Evolutionary conservation across 2,797 vertebrate genomes (phyloP).

Genomic region (Pangasius djambal): DNA sequence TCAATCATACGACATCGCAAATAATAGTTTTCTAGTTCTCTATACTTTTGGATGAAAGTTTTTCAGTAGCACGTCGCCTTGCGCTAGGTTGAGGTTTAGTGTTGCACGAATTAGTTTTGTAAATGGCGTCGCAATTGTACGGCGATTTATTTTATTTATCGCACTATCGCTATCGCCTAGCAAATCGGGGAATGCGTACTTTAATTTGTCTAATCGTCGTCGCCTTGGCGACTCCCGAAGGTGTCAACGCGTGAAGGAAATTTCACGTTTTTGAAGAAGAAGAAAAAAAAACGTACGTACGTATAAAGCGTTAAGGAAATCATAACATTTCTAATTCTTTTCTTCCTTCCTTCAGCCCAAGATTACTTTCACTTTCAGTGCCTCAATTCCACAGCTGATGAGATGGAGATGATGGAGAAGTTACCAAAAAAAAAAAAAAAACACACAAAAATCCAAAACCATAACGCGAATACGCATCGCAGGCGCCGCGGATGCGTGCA

Average conservation of each 20-base stretch:
- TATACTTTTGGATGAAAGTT: background rate
- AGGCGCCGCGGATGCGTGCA: conserved; percentile 58
- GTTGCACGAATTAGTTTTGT: too few species aligned
- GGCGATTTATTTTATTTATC: background rate
- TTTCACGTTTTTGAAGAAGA: background rate
- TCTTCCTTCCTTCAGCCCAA: background rate
- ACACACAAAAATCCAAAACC: background rate
- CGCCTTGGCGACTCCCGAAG: background rate
- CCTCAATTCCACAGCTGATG: background rate
- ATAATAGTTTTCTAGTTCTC: too few species aligned
- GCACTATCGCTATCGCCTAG: too few species aligned
- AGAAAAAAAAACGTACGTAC: background rate
- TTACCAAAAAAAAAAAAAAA: conserved; percentile 30
- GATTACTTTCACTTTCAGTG: background rate
- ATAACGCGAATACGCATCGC: background rate
- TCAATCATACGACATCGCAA: too few species aligned
- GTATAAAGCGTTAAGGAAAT: background rate
- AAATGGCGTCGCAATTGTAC: too few species aligned
- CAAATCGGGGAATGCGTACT: background rate
- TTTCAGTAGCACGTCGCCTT: background rate
- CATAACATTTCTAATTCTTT: background rate
- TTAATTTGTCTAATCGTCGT: background rate
- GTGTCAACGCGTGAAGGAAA: too few species aligned
- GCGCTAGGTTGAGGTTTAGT: background rate
- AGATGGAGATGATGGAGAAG: background rate